Conservation (phyloP, 2,113 vertebrate genomes). For the Prinia subflava region DNA sequence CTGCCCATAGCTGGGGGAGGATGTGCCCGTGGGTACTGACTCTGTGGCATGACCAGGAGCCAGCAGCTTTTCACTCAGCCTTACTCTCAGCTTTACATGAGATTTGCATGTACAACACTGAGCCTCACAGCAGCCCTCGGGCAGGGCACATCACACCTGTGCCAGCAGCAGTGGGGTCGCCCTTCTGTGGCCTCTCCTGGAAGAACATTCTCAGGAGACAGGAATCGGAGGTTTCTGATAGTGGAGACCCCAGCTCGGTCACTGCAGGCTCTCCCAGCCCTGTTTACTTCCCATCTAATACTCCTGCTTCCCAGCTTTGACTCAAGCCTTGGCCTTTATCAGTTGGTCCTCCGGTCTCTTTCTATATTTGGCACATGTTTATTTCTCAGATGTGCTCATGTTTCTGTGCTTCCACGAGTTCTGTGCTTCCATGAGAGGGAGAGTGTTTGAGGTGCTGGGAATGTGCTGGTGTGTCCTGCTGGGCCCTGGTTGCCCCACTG, state of each 20-base stretch:
- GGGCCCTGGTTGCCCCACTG: background rate
- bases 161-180: background rate
- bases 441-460: background rate
- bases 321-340: background rate
- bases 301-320: background rate
- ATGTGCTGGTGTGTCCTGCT: background rate
- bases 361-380: background rate
- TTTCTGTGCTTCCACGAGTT: background rate
- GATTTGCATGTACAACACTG: background rate
- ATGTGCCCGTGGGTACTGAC: rapidly evolving
- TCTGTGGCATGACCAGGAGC: rapidly evolving
- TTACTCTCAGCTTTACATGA: background rate
- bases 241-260: background rate
- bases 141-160: background rate
- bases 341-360: background rate
- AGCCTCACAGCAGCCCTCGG: background rate
- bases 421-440: background rate
- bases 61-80: background rate
- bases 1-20: background rate
- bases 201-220: too few relatives aligned
- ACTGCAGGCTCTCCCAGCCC: background rate
- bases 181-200: background rate
- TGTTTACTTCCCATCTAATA: background rate
- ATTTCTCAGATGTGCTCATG: rapidly evolving
- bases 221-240: rapidly evolving